A percentile compares a stretch with the other conserved stretches of the same genome.
Evolutionary conservation across 2,113 vertebrate species (phyloP).

Genomic region (Phyllopteryx taeniolatus): DNA sequence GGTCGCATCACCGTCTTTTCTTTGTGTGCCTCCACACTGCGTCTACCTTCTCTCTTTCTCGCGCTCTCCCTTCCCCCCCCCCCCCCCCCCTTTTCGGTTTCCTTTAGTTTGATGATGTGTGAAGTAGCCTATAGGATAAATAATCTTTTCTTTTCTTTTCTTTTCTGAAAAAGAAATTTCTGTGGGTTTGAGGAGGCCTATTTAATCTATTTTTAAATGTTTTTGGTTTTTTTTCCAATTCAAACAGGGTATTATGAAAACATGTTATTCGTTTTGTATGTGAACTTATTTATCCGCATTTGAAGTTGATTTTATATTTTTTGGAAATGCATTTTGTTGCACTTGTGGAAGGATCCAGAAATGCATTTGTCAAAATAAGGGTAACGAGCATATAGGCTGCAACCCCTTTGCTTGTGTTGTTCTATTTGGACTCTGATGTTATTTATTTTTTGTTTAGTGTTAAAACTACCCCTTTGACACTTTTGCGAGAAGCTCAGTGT

Average conservation of each 20-base stretch:
- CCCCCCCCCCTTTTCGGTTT: slow-evolving; percentile 55
- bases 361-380: slow-evolving; percentile 61
- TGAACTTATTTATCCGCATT: slow-evolving; percentile 90
- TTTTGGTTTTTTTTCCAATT: slow-evolving; percentile 48
- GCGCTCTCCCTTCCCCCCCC: slow-evolving; percentile 12
- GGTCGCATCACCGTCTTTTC: slow-evolving; percentile 56
- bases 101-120: slow-evolving; percentile 88
- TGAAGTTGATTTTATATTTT: slow-evolving; percentile 82
- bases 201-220: slow-evolving; percentile 71
- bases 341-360: slow-evolving; percentile 79
- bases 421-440: slow-evolving; percentile 86
- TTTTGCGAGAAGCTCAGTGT: slow-evolving; percentile 68
- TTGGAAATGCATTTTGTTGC: slow-evolving; percentile 84
- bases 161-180: slow-evolving; percentile 72
- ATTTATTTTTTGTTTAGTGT: slow-evolving; percentile 92
- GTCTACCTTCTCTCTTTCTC: slow-evolving; percentile 46
- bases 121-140: slow-evolving; percentile 75
- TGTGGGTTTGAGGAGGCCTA: slow-evolving; percentile 65
- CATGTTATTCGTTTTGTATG: slow-evolving; percentile 85
- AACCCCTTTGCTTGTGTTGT: slow-evolving; percentile 81
- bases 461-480: slow-evolving; percentile 85
- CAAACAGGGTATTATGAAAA: slow-evolving; percentile 98
- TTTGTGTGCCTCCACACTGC: slow-evolving; percentile 66
- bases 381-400: slow-evolving; percentile 76
- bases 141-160: slow-evolving; percentile 79